Evolutionary conservation across 2,797 vertebrate species (phyloP), one percentile per base, ranked within the genome.

Genomic region (Cossypha heuglini): DNA sequence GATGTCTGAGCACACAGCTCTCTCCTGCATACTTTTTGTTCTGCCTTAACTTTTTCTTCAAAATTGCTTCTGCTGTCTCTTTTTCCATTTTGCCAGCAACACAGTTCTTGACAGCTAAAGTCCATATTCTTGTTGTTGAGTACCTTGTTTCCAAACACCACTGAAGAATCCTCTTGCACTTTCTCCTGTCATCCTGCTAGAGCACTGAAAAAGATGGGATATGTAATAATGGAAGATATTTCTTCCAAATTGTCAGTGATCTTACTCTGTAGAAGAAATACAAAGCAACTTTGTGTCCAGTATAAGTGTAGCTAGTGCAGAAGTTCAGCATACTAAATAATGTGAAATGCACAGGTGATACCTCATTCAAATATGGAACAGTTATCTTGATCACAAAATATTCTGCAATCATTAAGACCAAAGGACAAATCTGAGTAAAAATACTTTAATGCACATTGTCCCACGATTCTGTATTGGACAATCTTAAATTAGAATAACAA

Each of bases 401-500:
- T 12, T 71, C 55, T 38, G 42, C 48, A 91, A 45, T 49, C 49
- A 26, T 49, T 45, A 54, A 43, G 31, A 90, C 4, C 20, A 43
- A 67, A 81, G 26, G 25, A 63, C 9, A 46, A 29, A 22, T 26
- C 10, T 46, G 16, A 88, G 24, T 28, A 28, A 59, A 73, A 80
- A 68, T 22, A 45, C n/a, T 91, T 93, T 59, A 49, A 33, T 43
- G 40, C 35, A 75, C 31, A 46, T 61, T 63, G 66, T 28, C 13
- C 21, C 58, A 49, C 0, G 2, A 86, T 46, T 64, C 88, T 83
- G 54, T 75, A 87, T 81, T 93, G 74, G 82, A 92, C 31, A 81
- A 45, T 79, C 76, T 90, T 84, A 87, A 48, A 75, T 72, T 49
- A 61, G 25, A 90, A 79, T 52, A 97, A 88, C 77, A 89, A 89